Conservation (phyloP, 2,113 vertebrate genomes). For the Gopherus evgoodei region DNA sequence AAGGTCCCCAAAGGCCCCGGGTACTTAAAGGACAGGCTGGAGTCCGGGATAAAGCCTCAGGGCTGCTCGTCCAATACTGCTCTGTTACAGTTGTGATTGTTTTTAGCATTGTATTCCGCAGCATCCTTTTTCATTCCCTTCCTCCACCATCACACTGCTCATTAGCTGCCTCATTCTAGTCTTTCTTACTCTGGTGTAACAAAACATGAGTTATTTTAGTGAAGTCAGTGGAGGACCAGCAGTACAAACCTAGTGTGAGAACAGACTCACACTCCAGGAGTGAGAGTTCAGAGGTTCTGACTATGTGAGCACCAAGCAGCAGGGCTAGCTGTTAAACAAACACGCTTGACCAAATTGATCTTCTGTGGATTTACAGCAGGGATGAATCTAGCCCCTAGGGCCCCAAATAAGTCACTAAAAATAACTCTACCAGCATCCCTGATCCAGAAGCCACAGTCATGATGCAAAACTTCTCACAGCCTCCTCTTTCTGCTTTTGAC, state of each 20-base stretch:
- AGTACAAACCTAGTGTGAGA: not conserved
- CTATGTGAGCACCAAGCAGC: not conserved
- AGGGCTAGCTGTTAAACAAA: not conserved
- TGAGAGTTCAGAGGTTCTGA: not conserved
- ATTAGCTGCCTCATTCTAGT: not conserved
- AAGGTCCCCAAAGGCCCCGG: too few species aligned
- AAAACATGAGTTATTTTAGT: not conserved
- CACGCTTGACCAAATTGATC: not conserved
- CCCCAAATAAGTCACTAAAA: not conserved
- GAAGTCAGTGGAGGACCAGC: not conserved
- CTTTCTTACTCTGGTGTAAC: not conserved
- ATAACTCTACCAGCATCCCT: not conserved
- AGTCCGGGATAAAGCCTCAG: not conserved
- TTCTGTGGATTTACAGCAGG: not conserved
- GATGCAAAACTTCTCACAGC: not conserved
- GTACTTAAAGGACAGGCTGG: not conserved
- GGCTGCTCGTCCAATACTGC: not conserved
- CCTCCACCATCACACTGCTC: not conserved
- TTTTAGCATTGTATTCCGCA: not conserved
- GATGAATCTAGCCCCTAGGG: rapidly evolving
- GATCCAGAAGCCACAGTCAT: not conserved
- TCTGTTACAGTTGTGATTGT: not conserved
- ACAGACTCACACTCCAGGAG: rapidly evolving
- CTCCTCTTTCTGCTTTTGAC: not conserved
- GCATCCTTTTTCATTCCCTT: not conserved